These are phyloP conservation scores for Hylaea fasciaria DNA, from an alignment of 2,888 invertebrate genomes.

Conservation along the genomic window DNA sequence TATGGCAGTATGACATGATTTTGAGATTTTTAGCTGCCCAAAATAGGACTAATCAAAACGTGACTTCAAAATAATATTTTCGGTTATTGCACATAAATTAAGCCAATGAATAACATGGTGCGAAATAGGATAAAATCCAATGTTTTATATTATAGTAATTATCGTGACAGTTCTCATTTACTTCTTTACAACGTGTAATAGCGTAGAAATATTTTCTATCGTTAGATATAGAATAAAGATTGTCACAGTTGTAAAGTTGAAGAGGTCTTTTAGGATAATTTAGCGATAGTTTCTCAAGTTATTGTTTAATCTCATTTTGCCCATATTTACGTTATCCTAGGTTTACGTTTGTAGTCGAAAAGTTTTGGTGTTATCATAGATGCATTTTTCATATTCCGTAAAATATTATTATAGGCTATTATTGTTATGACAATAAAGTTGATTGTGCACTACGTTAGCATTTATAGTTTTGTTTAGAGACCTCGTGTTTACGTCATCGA, in stretches of 20 bases:
- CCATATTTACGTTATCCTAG: conserved; percentile 3
- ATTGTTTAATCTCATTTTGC: conserved; percentile 24
- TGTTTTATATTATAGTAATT: background rate
- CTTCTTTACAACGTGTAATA: conserved; percentile 6
- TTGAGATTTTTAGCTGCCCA: no score
- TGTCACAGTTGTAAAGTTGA: conserved; percentile 3
- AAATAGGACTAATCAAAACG: background rate
- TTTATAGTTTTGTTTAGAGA: conserved; percentile 57
- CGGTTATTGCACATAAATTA: background rate
- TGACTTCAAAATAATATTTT: conserved; percentile 1
- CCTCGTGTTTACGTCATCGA: conserved; percentile 38
- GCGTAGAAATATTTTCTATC: conserved; percentile 9
- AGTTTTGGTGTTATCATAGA: conserved; percentile 20
- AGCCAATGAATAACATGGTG: conserved; percentile 17
- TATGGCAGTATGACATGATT: no score
- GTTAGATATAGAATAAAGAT: conserved; percentile 1
- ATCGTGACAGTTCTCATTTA: conserved; percentile 3
- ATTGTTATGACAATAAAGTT: conserved; percentile 60
- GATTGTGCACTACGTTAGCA: conserved; percentile 62
- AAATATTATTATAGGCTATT: conserved; percentile 35
- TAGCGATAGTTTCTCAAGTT: conserved; percentile 6
- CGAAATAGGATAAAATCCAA: conserved; percentile 16
- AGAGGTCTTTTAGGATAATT: conserved; percentile 12
- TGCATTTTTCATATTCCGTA: conserved; percentile 36
- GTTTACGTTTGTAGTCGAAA: conserved; percentile 30